Evolutionary conservation across 2,888 invertebrate species (phyloP), one percentile per base, ranked within the genome.

Genomic region (Thereva nobilitata): DNA sequence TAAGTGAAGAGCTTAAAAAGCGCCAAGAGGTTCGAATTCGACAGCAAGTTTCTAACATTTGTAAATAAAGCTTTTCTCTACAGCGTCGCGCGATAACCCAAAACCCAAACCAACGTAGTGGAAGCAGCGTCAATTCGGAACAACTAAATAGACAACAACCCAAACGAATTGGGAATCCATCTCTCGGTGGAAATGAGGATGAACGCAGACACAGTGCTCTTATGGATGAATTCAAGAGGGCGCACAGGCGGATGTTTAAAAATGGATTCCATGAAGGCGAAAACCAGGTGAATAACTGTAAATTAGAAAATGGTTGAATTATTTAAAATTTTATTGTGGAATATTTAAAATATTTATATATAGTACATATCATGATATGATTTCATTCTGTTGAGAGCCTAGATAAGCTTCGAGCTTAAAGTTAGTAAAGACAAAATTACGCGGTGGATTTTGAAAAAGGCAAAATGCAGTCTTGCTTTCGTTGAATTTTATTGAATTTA

Each of bases 221-320:
- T 70, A 94, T 94, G 90, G 90, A 93, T 79, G 94, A 94, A 81
- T 94, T 94, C 78, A 92, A 91, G 78, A 89, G 89, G 75, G 93
- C 92, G 4, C 93, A 94, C 80, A 86, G 88, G 74, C 91, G 90
- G 83, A 94, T 94, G 93, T 94, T 94, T 78, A 84, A 85, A 69
- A 82, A 82, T 73, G 82, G 81, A 70, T 81, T 80, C 70, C 76
- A 77, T 68, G 80, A 80, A 72, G 75, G 72, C 70, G 79, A 78
- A 69, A 76, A 75, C 73, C 74, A 75, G 74, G 78, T 77, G 73
- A 61, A 49, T 50, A 10, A 23, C 23, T 23, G 23, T 23, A 23
- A 23, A 23, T 23, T 23, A 23, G 23, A 23, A 23, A 23, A 23
- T 23, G 1, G 23, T 23, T 23, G 23, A 2, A 23, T 23, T 23